A percentile compares a stretch with the other conserved stretches of the same genome.
Evolutionary conservation across 2,113 vertebrate genomes (phyloP).

Genomic region (Crotalus tigris): DNA sequence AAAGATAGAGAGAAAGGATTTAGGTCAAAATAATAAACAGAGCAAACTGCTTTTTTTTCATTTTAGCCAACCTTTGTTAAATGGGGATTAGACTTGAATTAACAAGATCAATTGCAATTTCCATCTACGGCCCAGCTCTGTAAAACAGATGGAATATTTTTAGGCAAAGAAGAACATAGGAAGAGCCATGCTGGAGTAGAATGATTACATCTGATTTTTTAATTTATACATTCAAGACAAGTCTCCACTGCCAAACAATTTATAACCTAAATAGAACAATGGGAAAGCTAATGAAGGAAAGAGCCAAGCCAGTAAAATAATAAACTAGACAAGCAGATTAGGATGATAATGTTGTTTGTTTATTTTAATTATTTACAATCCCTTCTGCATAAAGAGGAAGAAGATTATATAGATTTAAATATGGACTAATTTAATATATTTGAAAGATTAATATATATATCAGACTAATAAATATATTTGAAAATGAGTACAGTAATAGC

Average conservation of each 20-base stretch:
- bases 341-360: not conserved
- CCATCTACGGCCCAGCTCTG: not conserved
- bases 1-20: not conserved
- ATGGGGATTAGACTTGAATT: not conserved
- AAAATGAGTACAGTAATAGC: fast-evolving
- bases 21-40: not conserved
- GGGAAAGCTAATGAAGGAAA: not conserved
- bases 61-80: not conserved
- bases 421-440: not conserved
- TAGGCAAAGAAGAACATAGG: not conserved
- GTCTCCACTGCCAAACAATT: not conserved
- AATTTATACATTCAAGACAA: not conserved
- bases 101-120: not conserved
- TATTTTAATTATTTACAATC: not conserved
- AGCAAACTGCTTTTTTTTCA: not conserved
- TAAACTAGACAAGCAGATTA: not conserved
- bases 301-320: not conserved
- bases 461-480: not conserved
- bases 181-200: not conserved
- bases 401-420: not conserved
- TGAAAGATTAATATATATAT: not conserved
- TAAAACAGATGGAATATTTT: not conserved
- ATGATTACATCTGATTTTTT: not conserved
- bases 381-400: not conserved
- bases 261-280: not conserved